phyloP scores from a whole-genome alignment of 1,140 invertebrate species.

The Drosophila miranda region DNA sequence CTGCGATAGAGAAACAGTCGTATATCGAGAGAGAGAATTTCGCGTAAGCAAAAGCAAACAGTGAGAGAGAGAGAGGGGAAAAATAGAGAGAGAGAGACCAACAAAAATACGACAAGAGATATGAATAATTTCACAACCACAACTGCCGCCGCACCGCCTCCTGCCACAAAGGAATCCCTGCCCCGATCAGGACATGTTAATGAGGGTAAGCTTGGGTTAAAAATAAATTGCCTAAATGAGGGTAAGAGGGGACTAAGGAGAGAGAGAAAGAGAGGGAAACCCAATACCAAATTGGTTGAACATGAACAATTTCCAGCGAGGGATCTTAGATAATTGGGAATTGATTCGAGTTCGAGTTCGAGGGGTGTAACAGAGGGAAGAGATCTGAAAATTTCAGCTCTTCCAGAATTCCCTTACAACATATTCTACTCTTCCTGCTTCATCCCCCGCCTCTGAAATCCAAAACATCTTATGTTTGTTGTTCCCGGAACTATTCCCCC shows the following conservation, averaged over 20 bases:
- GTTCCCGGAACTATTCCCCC: conserved; percentile 30
- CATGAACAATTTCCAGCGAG: conserved; percentile 40
- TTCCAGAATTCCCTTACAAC: conserved; percentile 4
- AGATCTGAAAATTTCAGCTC: conserved; percentile 20
- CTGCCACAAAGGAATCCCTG: conserved; percentile 70
- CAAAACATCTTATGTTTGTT: too few species aligned
- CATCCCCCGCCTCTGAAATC: background rate
- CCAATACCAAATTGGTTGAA: conserved; percentile 38
- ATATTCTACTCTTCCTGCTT: too few species aligned
- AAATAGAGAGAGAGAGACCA: conserved; percentile 20
- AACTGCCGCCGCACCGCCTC: conserved; percentile 60
- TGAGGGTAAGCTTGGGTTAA: conserved; percentile 68
- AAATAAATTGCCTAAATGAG: conserved; percentile 43
- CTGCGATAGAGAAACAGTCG: conserved; percentile 7
- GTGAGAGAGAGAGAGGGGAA: background rate
- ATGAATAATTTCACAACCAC: conserved; percentile 82
- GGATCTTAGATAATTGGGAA: conserved; percentile 50
- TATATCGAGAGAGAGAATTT: conserved; percentile 3
- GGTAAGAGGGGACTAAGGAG: conserved; percentile 53
- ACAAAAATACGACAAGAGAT: conserved; percentile 22
- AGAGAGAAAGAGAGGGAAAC: background rate
- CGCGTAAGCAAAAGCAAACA: background rate
- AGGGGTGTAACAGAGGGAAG: conserved; percentile 9
- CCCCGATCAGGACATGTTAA: conserved; percentile 79
- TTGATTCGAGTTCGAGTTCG: conserved; percentile 36